Conservation (phyloP, 2,797 vertebrate species). For the Gouania willdenowi region DNA sequence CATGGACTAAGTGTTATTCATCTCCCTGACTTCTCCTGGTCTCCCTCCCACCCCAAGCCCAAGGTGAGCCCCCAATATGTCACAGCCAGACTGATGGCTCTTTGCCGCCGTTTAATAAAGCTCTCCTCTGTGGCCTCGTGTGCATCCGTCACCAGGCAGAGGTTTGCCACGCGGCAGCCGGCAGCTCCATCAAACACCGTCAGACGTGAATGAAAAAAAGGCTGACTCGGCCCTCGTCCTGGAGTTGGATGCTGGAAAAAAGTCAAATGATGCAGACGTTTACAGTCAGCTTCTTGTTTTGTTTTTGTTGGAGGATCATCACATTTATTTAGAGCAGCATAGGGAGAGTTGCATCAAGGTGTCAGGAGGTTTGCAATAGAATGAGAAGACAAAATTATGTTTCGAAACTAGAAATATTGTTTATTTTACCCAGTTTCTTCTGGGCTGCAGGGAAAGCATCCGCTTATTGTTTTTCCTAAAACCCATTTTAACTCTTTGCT, state of each 20-base stretch:
- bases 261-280: neutral
- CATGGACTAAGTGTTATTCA: slow-evolving; percentile 2
- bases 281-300: neutral
- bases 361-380: no score
- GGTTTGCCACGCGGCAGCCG: slow-evolving; percentile 25
- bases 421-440: no score
- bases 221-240: slow-evolving; percentile 35
- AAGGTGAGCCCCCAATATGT: slow-evolving; percentile 60
- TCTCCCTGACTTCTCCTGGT: slow-evolving; percentile 7
- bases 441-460: no score
- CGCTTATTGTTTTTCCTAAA: no score
- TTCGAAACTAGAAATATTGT: no score
- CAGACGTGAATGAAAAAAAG: slow-evolving; percentile 2
- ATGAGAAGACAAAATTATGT: no score
- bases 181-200: slow-evolving; percentile 46
- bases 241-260: neutral
- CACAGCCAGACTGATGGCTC: slow-evolving; percentile 55
- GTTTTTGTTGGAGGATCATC: neutral
- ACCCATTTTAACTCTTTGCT: no score
- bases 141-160: slow-evolving; percentile 48
- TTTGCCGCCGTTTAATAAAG: slow-evolving; percentile 57
- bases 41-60: slow-evolving; percentile 1
- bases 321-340: neutral
- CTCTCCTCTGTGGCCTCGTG: slow-evolving; percentile 34
- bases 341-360: no score